Evolutionary conservation across 2,888 invertebrate genomes (phyloP).

Genomic region (Carcina quercana): DNA sequence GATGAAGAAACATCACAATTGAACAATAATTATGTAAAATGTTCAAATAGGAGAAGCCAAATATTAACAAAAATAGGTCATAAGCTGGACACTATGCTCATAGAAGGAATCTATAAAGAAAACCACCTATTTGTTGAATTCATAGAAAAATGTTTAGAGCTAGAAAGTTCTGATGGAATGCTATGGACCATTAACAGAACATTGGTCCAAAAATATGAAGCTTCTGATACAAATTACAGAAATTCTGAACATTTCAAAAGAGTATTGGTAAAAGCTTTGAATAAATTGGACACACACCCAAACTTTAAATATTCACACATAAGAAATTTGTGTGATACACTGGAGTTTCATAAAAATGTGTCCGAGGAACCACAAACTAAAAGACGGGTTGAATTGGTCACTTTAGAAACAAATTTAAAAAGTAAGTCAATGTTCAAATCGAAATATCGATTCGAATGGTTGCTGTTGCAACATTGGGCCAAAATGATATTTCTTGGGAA

Average conservation of each 20-base stretch:
- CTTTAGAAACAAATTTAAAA: constrained; percentile 25
- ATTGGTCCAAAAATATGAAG: constrained; percentile 30
- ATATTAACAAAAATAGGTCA: neutral
- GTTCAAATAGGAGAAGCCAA: neutral
- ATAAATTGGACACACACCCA: constrained; percentile 28
- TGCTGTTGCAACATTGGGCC: neutral
- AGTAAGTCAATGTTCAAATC: constrained; percentile 19
- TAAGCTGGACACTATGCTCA: neutral
- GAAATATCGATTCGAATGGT: neutral
- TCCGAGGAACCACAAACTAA: too few relatives aligned
- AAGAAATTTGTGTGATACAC: constrained; percentile 33
- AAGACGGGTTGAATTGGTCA: constrained; percentile 36
- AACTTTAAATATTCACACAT: constrained; percentile 36
- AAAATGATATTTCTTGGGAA: too few relatives aligned
- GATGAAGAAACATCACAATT: constrained; percentile 8
- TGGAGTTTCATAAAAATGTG: constrained; percentile 27
- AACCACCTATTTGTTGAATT: constrained; percentile 32
- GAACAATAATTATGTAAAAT: neutral
- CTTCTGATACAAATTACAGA: constrained; percentile 26
- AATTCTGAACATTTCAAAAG: constrained; percentile 26
- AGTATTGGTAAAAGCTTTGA: constrained; percentile 23
- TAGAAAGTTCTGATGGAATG: constrained; percentile 37
- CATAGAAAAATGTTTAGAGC: constrained; percentile 29
- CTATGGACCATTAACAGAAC: constrained; percentile 31
- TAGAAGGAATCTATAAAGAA: constrained; percentile 20